A percentile compares a stretch with the other conserved stretches of the same genome.
phyloP scores from a whole-genome alignment of 2,113 vertebrate species.

The Brachyhypopomus occidentalis region DNA sequence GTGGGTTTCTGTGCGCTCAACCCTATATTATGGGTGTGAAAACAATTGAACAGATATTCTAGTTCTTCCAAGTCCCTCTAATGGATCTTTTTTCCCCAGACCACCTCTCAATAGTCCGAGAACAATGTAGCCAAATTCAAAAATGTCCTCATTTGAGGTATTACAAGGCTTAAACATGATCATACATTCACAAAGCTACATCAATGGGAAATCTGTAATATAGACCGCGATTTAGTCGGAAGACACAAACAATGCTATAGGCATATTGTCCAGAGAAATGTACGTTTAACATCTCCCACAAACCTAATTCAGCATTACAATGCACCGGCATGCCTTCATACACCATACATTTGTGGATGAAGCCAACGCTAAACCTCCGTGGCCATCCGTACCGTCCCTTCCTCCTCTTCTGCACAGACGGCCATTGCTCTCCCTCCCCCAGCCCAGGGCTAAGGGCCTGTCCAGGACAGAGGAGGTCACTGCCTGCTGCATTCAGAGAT shows the following conservation, averaged over 20 bases:
- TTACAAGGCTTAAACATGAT: slow-evolving; percentile 6
- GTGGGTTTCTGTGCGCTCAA: slow-evolving; percentile 26
- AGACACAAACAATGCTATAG: not conserved
- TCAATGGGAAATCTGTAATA: slow-evolving; percentile 22
- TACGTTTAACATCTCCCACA: no score
- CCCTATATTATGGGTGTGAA: slow-evolving; percentile 20
- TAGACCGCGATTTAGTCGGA: not conserved
- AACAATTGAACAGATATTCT: slow-evolving; percentile 38
- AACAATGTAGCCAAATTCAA: no score
- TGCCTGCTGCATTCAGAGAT: not conserved
- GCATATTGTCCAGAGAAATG: not conserved
- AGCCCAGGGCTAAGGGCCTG: not conserved
- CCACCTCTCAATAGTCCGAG: not conserved
- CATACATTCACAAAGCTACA: slow-evolving; percentile 14
- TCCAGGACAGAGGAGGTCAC: not conserved
- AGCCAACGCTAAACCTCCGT: not conserved
- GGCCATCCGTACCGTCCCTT: not conserved
- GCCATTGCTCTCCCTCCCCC: not conserved
- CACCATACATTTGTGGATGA: not conserved
- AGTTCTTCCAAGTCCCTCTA: slow-evolving; percentile 23
- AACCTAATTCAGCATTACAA: not conserved
- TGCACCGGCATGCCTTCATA: not conserved
- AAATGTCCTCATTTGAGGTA: no score
- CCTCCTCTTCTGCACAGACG: not conserved
- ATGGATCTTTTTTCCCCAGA: slow-evolving; percentile 34